Percentiles rank a stretch among this genome's conserved stretches.
These are phyloP conservation scores for Drosophila dunni DNA, from an alignment of 1,140 invertebrate genomes.

Conservation along the genomic window DNA sequence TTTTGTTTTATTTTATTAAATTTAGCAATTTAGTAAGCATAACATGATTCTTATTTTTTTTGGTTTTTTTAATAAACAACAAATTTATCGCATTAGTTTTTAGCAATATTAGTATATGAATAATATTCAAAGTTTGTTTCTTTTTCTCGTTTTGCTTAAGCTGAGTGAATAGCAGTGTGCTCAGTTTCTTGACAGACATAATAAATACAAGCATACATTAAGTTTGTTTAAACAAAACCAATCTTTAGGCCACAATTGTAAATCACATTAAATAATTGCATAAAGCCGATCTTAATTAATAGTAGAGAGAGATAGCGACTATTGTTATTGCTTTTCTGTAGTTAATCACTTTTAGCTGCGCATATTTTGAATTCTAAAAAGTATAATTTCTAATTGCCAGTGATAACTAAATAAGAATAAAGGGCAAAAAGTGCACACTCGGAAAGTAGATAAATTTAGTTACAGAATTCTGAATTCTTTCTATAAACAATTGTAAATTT, in stretches of 20 bases:
- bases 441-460: constrained; percentile 9
- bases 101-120: constrained; percentile 52
- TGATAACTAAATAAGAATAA: background rate
- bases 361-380: constrained; percentile 6
- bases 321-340: background rate
- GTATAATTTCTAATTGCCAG: constrained; percentile 19
- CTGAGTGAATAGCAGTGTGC: constrained; percentile 35
- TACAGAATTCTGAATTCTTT: constrained; percentile 11
- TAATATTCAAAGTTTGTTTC: constrained; percentile 34
- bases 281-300: constrained; percentile 37
- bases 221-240: constrained; percentile 55
- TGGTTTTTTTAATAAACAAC: constrained; percentile 49
- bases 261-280: constrained; percentile 63
- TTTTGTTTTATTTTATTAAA: constrained; percentile 51
- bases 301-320: constrained; percentile 10
- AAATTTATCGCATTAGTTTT: constrained; percentile 52
- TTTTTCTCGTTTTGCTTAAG: constrained; percentile 35
- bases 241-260: constrained; percentile 72
- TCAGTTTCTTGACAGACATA: constrained; percentile 44
- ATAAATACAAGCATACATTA: constrained; percentile 59
- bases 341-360: background rate
- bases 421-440: constrained; percentile 25
- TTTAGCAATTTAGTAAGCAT: constrained; percentile 74
- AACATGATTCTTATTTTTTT: constrained; percentile 44
- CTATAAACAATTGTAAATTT: no score